phyloP scores from a whole-genome alignment of 2,113 vertebrate species.

The Sitta europaea region DNA sequence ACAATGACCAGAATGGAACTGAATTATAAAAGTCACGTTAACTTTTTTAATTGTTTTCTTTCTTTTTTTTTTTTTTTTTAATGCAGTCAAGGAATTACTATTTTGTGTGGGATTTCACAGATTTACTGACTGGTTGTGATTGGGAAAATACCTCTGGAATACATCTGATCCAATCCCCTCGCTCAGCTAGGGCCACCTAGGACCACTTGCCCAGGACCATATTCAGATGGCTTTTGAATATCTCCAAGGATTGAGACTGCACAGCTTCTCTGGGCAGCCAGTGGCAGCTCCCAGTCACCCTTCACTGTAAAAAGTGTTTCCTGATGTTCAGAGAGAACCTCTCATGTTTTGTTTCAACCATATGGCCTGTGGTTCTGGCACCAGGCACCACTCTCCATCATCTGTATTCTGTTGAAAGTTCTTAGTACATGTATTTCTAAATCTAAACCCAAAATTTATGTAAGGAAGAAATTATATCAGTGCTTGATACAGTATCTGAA shows the following conservation, averaged over 20 bases:
- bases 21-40: background rate
- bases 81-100: background rate
- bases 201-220: rapidly evolving
- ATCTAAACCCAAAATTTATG: background rate
- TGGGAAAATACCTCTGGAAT: background rate
- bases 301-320: background rate
- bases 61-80: too few relatives aligned
- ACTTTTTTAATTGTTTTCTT: background rate
- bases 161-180: rapidly evolving
- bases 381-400: background rate
- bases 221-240: background rate
- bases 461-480: background rate
- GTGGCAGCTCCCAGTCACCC: background rate
- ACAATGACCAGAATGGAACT: background rate
- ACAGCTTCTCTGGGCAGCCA: rapidly evolving
- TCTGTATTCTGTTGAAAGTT: background rate
- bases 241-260: background rate
- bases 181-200: background rate
- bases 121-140: background rate
- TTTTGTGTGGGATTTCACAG: background rate
- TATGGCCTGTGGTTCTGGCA: background rate
- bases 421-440: background rate
- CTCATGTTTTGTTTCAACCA: background rate
- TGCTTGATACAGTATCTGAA: background rate
- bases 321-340: background rate